A percentile compares a stretch with the other conserved stretches of the same genome.
phyloP scores from a whole-genome alignment of 2,888 invertebrate genomes.

The Papilio demoleus region DNA sequence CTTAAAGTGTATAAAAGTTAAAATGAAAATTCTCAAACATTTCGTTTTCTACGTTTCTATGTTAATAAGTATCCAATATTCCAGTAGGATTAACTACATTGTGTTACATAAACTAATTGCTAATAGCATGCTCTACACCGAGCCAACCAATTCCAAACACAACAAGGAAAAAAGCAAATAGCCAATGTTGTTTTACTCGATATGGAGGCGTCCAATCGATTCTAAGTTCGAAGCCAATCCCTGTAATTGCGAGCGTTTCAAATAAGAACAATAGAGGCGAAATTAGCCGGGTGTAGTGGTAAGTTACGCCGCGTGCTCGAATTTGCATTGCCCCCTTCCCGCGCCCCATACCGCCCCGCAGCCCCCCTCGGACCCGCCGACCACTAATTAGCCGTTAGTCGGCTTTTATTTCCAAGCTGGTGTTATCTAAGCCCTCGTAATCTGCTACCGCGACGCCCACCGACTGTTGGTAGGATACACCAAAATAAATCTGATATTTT shows the following conservation, averaged over 20 bases:
- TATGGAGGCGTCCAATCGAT: conserved; percentile 27
- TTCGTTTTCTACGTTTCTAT: too few relatives aligned
- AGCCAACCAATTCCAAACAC: conserved; percentile 21
- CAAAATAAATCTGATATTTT: conserved; percentile 29
- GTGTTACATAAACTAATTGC: conserved; percentile 29
- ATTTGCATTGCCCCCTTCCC: conserved; percentile 62
- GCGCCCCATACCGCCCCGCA: conserved; percentile 46
- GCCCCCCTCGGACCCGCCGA: conserved; percentile 50
- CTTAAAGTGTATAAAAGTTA: too few relatives aligned
- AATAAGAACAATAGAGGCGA: conserved; percentile 47
- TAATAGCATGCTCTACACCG: conserved; percentile 1
- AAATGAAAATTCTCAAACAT: too few relatives aligned
- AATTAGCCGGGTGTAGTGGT: conserved; percentile 47
- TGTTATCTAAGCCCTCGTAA: conserved; percentile 75
- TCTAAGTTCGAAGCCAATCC: conserved; percentile 26
- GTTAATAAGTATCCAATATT: not conserved
- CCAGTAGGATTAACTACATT: conserved; percentile 16
- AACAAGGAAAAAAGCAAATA: conserved; percentile 13
- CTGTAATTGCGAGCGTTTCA: conserved; percentile 43
- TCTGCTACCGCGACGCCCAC: conserved; percentile 68
- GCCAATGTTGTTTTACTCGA: conserved; percentile 11
- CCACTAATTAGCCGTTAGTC: conserved; percentile 73
- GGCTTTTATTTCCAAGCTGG: conserved; percentile 77
- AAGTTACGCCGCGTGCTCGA: conserved; percentile 62
- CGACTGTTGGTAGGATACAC: conserved; percentile 17